phyloP scores from a whole-genome alignment of 2,888 invertebrate genomes.

The Rhorus exstirpatorius region DNA sequence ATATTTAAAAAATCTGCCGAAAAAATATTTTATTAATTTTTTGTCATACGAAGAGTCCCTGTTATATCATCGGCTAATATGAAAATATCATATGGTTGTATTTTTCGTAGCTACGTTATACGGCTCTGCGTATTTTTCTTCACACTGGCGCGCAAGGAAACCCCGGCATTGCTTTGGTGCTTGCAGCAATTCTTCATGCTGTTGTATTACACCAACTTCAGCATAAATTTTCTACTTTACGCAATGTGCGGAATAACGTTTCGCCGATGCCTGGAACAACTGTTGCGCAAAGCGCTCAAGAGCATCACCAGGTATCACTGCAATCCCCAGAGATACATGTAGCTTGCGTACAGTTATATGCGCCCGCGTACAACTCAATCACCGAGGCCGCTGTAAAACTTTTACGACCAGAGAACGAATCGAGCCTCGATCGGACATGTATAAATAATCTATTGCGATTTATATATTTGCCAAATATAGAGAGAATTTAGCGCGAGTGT shows the following conservation, averaged over 20 bases:
- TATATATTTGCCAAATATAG: not conserved
- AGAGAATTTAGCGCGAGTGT: not conserved
- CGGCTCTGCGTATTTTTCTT: slow-evolving; percentile 87
- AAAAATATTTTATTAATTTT: not conserved
- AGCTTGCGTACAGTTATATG: slow-evolving; percentile 65
- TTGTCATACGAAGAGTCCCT: too few relatives aligned
- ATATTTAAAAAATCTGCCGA: too few relatives aligned
- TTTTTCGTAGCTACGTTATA: slow-evolving; percentile 87
- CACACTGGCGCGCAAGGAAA: slow-evolving; percentile 85
- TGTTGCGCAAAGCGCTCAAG: slow-evolving; percentile 86
- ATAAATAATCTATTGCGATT: not conserved
- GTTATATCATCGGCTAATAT: not conserved
- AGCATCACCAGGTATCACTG: slow-evolving; percentile 84
- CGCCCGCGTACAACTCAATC: not conserved
- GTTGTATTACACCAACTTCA: slow-evolving; percentile 90
- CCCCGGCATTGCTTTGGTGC: slow-evolving; percentile 86
- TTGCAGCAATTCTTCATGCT: slow-evolving; percentile 89
- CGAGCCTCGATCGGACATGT: not conserved
- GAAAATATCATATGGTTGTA: not conserved
- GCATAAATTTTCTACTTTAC: slow-evolving; percentile 89
- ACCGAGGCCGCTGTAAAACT: not conserved
- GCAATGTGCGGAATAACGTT: slow-evolving; percentile 89
- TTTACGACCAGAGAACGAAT: not conserved
- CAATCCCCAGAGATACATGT: slow-evolving; percentile 81
- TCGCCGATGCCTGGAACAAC: slow-evolving; percentile 87